phyloP scores from a whole-genome alignment of 2,113 vertebrate genomes.

The Serinus canaria region DNA sequence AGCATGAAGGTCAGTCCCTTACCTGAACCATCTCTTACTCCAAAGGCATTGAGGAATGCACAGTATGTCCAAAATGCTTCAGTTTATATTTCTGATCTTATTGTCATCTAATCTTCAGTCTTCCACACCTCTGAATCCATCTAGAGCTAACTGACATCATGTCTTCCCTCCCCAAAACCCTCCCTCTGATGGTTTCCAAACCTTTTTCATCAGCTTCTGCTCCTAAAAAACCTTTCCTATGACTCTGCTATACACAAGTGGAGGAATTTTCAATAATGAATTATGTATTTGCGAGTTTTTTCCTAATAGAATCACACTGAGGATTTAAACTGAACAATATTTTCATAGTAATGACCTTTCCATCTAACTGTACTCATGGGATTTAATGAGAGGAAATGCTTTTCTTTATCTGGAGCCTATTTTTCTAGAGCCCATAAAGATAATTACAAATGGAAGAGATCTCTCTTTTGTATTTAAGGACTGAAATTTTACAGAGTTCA shows the following conservation, averaged over 20 bases:
- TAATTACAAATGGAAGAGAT: background rate
- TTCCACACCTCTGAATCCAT: background rate
- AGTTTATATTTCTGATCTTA: background rate
- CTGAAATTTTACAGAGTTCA: background rate
- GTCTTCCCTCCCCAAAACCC: background rate
- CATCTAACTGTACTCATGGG: background rate
- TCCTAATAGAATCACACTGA: background rate
- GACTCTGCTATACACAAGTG: background rate
- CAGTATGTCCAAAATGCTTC: background rate
- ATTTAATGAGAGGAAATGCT: background rate
- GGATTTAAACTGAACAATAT: background rate
- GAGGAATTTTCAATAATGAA: background rate
- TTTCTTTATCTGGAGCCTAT: background rate
- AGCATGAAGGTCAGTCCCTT: background rate
- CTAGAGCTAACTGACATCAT: fast-evolving
- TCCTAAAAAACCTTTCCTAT: background rate
- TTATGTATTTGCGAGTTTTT: background rate
- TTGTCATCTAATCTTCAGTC: background rate
- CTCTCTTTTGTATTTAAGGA: background rate
- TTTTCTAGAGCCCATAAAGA: slow-evolving; percentile 1
- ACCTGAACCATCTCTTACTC: background rate
- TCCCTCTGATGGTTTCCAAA: background rate
- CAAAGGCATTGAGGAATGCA: background rate
- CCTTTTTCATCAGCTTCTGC: background rate
- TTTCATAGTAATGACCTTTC: background rate